These are phyloP conservation scores for Cinclus cinclus DNA, from an alignment of 2,113 vertebrate genomes.

Conservation along the genomic window DNA sequence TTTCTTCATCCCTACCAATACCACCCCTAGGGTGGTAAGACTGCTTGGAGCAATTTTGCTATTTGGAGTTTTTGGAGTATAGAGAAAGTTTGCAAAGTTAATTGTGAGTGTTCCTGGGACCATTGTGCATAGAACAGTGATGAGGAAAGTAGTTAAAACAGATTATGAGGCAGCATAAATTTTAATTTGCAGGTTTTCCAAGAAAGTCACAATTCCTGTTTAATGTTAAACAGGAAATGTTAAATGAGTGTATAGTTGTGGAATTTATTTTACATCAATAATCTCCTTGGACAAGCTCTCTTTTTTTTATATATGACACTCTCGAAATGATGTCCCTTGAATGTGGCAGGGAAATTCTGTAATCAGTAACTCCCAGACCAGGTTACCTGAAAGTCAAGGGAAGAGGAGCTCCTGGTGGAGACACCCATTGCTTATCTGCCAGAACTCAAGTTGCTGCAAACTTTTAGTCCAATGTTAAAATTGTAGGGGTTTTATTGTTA, in stretches of 20 bases:
- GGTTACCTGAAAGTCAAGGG: neutral
- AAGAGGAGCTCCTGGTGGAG: neutral
- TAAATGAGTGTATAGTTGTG: neutral
- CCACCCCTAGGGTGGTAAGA: neutral
- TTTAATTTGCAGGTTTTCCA: neutral
- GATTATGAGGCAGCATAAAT: neutral
- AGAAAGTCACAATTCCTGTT: too few relatives aligned
- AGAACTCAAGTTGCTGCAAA: neutral
- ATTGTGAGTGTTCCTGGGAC: neutral
- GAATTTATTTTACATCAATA: neutral
- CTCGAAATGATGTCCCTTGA: neutral
- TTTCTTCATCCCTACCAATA: neutral
- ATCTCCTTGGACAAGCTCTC: neutral
- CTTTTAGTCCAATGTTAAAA: neutral
- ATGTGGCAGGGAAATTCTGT: neutral
- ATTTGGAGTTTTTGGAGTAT: neutral
- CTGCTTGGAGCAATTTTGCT: neutral
- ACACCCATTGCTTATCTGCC: neutral
- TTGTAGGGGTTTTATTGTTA: neutral
- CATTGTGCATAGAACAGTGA: neutral
- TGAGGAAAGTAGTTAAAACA: neutral
- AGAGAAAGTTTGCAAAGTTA: neutral
- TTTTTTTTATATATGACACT: neutral
- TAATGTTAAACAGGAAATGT: too few relatives aligned
- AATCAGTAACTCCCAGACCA: neutral